These are phyloP conservation scores for Selene dorsalis DNA, from an alignment of 2,797 vertebrate species.

Conservation along the genomic window DNA sequence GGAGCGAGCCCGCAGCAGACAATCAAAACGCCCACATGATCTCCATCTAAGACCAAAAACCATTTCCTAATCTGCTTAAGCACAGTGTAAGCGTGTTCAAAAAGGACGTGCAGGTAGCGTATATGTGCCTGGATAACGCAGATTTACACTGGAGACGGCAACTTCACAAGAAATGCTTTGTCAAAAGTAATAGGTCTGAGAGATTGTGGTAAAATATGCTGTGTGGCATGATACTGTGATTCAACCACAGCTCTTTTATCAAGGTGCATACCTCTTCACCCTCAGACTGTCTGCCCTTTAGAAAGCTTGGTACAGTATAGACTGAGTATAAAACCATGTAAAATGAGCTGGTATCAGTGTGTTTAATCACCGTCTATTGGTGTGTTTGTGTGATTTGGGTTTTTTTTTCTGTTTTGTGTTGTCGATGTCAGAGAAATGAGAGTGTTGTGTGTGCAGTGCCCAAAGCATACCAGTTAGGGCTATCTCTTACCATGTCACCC, in stretches of 20 bases:
- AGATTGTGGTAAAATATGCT: slow-evolving; percentile 52
- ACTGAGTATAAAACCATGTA: slow-evolving; percentile 35
- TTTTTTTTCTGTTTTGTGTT: slow-evolving; percentile 9
- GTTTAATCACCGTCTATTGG: slow-evolving; percentile 25
- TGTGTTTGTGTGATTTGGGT: slow-evolving; percentile 1
- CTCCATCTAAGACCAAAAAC: slow-evolving; percentile 42
- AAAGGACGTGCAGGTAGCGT: slow-evolving; percentile 18
- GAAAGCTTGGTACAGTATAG: slow-evolving; percentile 27
- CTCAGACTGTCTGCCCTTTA: slow-evolving; percentile 18
- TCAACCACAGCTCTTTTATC: slow-evolving; percentile 49
- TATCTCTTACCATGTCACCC: slow-evolving; percentile 65
- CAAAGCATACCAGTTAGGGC: slow-evolving; percentile 41
- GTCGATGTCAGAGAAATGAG: slow-evolving; percentile 23
- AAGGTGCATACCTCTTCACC: slow-evolving; percentile 40
- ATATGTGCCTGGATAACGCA: slow-evolving; percentile 39
- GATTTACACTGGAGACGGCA: slow-evolving; percentile 43
- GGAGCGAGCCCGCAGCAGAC: slow-evolving; percentile 51
- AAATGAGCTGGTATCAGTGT: slow-evolving; percentile 44
- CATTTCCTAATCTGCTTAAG: slow-evolving; percentile 57
- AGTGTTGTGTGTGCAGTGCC: slow-evolving; percentile 30
- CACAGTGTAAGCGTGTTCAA: slow-evolving; percentile 27
- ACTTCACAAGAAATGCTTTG: slow-evolving; percentile 42
- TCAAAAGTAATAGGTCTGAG: slow-evolving; percentile 47
- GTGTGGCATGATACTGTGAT: slow-evolving; percentile 46
- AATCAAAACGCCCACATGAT: slow-evolving; percentile 53